Conservation (phyloP, 2,113 vertebrate species). For the Bos indicus region DNA sequence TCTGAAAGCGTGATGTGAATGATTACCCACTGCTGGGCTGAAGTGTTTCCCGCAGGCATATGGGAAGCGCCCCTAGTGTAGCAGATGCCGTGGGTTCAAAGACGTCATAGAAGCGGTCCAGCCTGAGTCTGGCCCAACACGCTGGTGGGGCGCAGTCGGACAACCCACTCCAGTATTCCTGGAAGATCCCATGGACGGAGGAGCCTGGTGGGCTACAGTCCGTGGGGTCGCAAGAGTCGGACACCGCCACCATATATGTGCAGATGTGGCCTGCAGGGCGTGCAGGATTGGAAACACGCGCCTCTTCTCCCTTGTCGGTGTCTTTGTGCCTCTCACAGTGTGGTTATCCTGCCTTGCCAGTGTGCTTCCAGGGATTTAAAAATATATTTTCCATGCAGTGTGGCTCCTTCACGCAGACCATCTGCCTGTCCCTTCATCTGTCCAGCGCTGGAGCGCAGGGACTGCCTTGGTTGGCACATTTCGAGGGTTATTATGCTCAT, state of each 20-base stretch:
- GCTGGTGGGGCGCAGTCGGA: neutral
- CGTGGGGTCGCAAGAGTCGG: neutral
- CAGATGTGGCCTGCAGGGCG: neutral
- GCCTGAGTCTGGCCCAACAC: neutral
- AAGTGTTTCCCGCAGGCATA: neutral
- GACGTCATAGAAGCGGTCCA: neutral
- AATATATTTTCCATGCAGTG: accelerated
- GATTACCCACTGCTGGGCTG: neutral
- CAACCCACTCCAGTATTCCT: neutral
- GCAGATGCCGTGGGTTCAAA: neutral
- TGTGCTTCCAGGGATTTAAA: neutral
- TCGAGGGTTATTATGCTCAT: neutral
- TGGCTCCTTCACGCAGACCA: neutral
- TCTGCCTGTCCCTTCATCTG: neutral
- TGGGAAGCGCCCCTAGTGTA: neutral
- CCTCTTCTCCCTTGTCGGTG: neutral
- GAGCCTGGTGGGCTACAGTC: neutral
- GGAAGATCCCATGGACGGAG: neutral
- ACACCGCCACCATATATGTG: accelerated
- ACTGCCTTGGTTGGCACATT: neutral
- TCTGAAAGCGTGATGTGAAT: neutral
- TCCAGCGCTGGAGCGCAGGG: neutral
- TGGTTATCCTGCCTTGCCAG: neutral
- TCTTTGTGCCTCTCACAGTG: neutral
- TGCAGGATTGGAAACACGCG: neutral